Conservation (phyloP, 2,888 invertebrate species). For the Scrobipalpa costella region DNA sequence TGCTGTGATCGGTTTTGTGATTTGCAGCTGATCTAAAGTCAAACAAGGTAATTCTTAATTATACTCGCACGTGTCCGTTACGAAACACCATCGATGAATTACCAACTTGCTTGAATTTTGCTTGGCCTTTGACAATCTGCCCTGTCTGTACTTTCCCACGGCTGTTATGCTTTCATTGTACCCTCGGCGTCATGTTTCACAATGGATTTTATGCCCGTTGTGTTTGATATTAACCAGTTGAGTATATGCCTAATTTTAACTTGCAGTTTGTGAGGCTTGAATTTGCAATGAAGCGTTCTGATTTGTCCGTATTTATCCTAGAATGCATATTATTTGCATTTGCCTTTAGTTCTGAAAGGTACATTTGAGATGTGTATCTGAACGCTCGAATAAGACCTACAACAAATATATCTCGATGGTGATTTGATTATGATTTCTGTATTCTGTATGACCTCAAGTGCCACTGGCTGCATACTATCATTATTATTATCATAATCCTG, state of each 20-base stretch:
- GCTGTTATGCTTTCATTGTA: slow-evolving; percentile 41
- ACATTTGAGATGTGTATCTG: not conserved
- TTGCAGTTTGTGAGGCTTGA: not conserved
- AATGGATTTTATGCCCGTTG: slow-evolving; percentile 46
- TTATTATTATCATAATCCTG: not conserved
- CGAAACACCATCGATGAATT: not conserved
- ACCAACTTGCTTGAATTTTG: not conserved
- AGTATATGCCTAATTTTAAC: slow-evolving; percentile 5
- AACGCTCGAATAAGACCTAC: no score
- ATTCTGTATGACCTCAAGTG: slow-evolving; percentile 13
- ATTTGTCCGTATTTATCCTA: no score
- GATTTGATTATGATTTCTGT: not conserved
- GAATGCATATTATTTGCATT: no score
- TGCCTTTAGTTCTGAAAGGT: not conserved
- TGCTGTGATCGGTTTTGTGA: no score
- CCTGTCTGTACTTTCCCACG: slow-evolving; percentile 44
- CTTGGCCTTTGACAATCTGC: slow-evolving; percentile 12
- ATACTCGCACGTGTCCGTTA: slow-evolving; percentile 9
- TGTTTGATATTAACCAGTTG: slow-evolving; percentile 36
- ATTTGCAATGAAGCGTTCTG: not conserved
- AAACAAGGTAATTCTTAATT: not conserved
- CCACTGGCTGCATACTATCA: not conserved
- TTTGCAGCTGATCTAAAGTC: no score
- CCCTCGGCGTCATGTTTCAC: slow-evolving; percentile 41
- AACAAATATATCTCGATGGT: not conserved